phyloP scores from a whole-genome alignment of 2,888 invertebrate species.

The Hirtodrosophila confusa region DNA sequence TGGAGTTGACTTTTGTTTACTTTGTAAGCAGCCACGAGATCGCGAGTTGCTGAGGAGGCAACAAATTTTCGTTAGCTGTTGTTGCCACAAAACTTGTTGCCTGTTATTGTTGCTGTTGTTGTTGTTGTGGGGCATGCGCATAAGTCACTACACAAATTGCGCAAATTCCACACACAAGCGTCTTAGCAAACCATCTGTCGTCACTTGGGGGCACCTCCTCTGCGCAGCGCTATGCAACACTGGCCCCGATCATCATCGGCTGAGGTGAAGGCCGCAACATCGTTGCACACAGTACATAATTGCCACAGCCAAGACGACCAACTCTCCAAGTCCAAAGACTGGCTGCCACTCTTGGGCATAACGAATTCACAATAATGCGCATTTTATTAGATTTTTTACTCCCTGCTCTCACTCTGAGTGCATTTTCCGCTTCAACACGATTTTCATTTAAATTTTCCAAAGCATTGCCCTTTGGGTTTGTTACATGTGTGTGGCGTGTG shows the following conservation, averaged over 20 bases:
- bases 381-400: constrained; percentile 67
- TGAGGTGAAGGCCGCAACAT: constrained; percentile 72
- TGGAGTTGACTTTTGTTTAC: constrained; percentile 63
- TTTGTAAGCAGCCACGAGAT: constrained; percentile 48
- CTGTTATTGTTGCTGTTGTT: constrained; percentile 25
- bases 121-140: constrained; percentile 62
- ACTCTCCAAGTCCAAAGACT: constrained; percentile 25
- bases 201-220: constrained; percentile 45
- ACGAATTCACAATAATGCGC: constrained; percentile 75
- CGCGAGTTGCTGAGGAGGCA: constrained; percentile 25
- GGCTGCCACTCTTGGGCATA: constrained; percentile 54
- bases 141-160: constrained; percentile 77
- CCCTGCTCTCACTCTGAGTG: constrained; percentile 49
- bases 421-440: constrained; percentile 76
- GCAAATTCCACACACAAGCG: constrained; percentile 61
- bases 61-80: constrained; percentile 35
- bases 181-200: constrained; percentile 56
- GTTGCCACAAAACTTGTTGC: constrained; percentile 59
- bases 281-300: constrained; percentile 39
- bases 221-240: constrained; percentile 56
- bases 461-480: constrained; percentile 62
- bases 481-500: constrained; percentile 9
- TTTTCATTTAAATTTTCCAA: constrained; percentile 70
- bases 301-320: constrained; percentile 28
- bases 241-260: constrained; percentile 40